Evolutionary conservation across 2,113 vertebrate species (phyloP), one percentile per base, ranked within the genome.

Genomic region (Corythaixoides concolor): DNA sequence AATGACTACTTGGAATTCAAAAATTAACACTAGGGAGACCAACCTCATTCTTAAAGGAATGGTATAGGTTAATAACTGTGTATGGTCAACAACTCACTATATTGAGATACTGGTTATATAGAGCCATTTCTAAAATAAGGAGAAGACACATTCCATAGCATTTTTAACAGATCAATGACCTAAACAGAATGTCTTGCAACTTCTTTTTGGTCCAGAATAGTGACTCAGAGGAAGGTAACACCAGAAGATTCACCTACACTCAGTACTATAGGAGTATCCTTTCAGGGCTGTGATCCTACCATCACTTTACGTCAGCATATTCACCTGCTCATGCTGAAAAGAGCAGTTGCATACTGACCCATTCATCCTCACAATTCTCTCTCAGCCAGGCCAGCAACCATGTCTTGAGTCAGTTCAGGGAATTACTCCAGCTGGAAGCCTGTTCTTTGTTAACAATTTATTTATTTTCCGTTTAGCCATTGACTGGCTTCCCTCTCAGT

Each of bases 401-500:
- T 64, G 18, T 33, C 60, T 78, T 67, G 27, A 86, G 27, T 10
- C 24, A 94, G 24, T 45, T 30, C 22, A 64, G 30, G 27, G 24
- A 89, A 82, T 24, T 41, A 28, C n/a, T 21, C 2, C 26, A 75
- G 14, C 33, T 67, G 56, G 70, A 88, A 82, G 35, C 2, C 7
- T 66, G 15, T 43, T 35, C 9, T 39, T 88, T 24, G 35, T 56
- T 85, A 69, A 39, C 39, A 39, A 39, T 72, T 89, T 64, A n/a
- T 75, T 92, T 35, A 15, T 69, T 84, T 82, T 75, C 28, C 72
- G 19, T 32, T 75, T 30, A 72, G 15, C 17, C 12, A 23, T 50
- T 2, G 0, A 2, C 24, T 70, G 16, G 5, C 33, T 77, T 41
- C 14, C 16, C 12, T 63, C n/a, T 66, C 2, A 0, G 9, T 45